Base-by-base conservation (phyloP, 1,140 invertebrate genomes). In the Cotesia chilonis region DNA sequence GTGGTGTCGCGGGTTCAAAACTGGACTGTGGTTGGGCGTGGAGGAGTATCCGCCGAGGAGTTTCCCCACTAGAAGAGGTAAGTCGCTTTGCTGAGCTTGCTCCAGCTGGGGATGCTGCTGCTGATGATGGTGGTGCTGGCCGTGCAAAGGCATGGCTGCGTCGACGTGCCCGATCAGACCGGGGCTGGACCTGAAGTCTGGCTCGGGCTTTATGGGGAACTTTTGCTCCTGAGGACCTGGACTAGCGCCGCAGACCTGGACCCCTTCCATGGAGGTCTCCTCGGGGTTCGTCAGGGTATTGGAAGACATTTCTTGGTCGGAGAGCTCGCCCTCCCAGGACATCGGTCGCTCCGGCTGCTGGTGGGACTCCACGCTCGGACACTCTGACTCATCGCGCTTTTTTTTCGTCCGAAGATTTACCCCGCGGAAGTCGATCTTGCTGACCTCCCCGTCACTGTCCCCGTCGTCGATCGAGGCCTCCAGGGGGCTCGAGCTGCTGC, bases 321-420 rank as follows among this genome's bases (percentile, higher is more conserved):
- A 95, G 0, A 96, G 86, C 83, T 95, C 94, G 12, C 95, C 94
- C 82, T 96, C 94, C 95, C 94, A 96, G 2, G 94, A 96, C 94
- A 96, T 96, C 12, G 94, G 95, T 51, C 94, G 84, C 76, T 91
- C 90, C 5, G 86, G 84, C 68, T 88, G 87, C 55, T 82, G 82
- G 14, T 84, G 82, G 28, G 85, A 77, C 54, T 83, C 81, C 4
- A 75, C 77, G 78, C 1, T 82, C 81, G 20, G 76, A 78, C 67
- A n/a, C 79, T 77, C 79, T 6, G 59, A 69, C 4, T 76, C 76
- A 41, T 87, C 84, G 35, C 84, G 81, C 74, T 88, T 88, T 77
- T 89, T 89, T 75, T 89, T 89, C 47, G 85, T 88, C 12, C 89
- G 84, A 38, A 90, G 74, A 75, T 89, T 89, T 0, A 89, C 89